A percentile compares a stretch with the other conserved stretches of the same genome.
phyloP scores from a whole-genome alignment of 1,140 invertebrate species.

The Leptinotarsa lineolata region DNA sequence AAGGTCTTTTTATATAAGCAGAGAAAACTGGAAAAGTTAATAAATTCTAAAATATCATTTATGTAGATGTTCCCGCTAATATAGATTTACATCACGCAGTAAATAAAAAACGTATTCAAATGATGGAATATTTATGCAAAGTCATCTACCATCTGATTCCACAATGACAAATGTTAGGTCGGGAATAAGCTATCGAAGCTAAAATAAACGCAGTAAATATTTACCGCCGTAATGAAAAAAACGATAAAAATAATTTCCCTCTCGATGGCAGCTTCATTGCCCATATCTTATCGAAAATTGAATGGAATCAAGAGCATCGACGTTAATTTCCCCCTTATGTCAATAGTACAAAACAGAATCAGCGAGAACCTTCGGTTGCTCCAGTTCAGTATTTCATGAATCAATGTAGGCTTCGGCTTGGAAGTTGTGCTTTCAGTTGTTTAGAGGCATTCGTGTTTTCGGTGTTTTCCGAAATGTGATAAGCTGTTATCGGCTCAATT shows the following conservation, averaged over 20 bases:
- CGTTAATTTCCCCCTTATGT: slow-evolving; percentile 5
- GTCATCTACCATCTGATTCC: too few species aligned
- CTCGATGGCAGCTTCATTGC: not conserved
- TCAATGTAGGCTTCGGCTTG: not conserved
- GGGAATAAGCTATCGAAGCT: too few species aligned
- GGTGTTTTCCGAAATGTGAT: too few species aligned
- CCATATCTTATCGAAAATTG: slow-evolving; percentile 3
- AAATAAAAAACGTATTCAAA: too few species aligned
- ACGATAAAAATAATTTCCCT: not conserved
- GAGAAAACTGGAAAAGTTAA: too few species aligned
- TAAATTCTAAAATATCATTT: too few species aligned
- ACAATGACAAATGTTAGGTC: too few species aligned
- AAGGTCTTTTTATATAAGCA: too few species aligned
- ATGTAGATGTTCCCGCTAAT: too few species aligned
- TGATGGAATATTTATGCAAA: too few species aligned
- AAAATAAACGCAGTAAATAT: not conserved
- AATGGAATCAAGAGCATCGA: not conserved
- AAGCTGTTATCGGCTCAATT: too few species aligned
- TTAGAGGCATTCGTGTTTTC: not conserved
- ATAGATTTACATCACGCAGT: too few species aligned
- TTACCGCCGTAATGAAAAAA: not conserved
- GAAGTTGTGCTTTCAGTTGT: not conserved
- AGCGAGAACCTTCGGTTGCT: not conserved
- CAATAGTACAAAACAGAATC: slow-evolving; percentile 1
- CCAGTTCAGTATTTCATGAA: not conserved